Conservation (phyloP, 2,797 vertebrate species). For the Triplophysa yarkandensis region DNA sequence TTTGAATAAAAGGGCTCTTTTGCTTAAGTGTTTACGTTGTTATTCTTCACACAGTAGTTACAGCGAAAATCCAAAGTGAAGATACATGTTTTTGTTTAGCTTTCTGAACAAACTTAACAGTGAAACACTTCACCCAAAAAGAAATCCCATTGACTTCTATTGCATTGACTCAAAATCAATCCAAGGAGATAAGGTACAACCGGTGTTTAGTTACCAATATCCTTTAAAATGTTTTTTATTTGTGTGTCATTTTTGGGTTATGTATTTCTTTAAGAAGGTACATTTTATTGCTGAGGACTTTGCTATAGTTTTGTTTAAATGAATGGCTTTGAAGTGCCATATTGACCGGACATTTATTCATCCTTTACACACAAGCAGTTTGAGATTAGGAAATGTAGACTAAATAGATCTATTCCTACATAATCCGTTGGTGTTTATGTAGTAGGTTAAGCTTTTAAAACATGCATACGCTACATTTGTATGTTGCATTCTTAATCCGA, state of each 20-base stretch:
- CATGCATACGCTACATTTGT: slow-evolving; percentile 23
- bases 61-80: neutral
- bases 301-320: neutral
- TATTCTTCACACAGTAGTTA: neutral
- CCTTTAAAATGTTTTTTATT: too few species aligned
- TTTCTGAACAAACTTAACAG: neutral
- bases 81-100: neutral
- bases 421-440: slow-evolving; percentile 14
- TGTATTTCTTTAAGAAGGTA: neutral
- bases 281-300: neutral
- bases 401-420: neutral
- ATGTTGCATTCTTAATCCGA: slow-evolving; percentile 42
- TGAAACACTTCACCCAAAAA: too few species aligned
- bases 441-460: slow-evolving; percentile 38
- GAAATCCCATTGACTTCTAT: too few species aligned
- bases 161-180: too few species aligned
- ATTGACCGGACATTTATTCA: neutral
- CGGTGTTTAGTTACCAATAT: too few species aligned
- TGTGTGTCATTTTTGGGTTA: too few species aligned
- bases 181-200: too few species aligned
- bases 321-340: neutral
- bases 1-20: neutral
- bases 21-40: neutral
- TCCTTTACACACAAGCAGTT: too few species aligned
- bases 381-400: too few species aligned